Conservation (phyloP, 2,888 invertebrate genomes). For the Callosobruchus maculatus region DNA sequence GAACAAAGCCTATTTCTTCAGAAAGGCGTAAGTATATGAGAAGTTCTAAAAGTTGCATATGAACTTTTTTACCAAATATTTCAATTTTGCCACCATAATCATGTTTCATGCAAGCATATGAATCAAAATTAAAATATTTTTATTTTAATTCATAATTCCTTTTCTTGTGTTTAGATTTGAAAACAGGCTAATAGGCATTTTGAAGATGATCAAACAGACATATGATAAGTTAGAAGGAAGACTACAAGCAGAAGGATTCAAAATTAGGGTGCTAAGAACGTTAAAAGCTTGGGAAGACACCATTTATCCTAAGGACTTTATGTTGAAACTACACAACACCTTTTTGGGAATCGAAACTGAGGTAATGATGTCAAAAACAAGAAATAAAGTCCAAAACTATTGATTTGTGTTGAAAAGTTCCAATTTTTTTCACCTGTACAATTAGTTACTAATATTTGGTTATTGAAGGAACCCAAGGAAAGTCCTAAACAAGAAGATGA, state of each 20-base stretch:
- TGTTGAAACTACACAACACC: slow-evolving; percentile 81
- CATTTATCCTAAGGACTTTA: slow-evolving; percentile 91
- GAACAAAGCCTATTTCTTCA: slow-evolving; percentile 90
- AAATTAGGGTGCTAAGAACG: slow-evolving; percentile 82
- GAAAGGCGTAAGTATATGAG: slow-evolving; percentile 71
- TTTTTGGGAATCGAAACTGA: slow-evolving; percentile 74
- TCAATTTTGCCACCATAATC: too few relatives aligned
- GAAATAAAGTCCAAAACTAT: too few relatives aligned
- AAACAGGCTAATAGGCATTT: slow-evolving; percentile 71
- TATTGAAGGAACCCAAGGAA: slow-evolving; percentile 19
- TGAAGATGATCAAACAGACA: slow-evolving; percentile 70
- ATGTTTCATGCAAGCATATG: too few relatives aligned
- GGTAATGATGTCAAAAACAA: slow-evolving; percentile 14
- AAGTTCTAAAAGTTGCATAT: too few relatives aligned
- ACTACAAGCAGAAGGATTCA: slow-evolving; percentile 94
- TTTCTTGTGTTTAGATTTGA: slow-evolving; percentile 65
- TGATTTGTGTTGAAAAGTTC: too few relatives aligned
- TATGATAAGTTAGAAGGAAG: slow-evolving; percentile 74
- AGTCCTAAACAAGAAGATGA: slow-evolving; percentile 42
- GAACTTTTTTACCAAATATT: too few relatives aligned
- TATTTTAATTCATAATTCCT: background rate
- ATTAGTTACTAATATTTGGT: too few relatives aligned
- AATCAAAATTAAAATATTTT: too few relatives aligned
- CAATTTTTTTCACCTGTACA: too few relatives aligned
- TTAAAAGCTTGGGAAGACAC: slow-evolving; percentile 98